Conservation (phyloP, 2,113 vertebrate genomes). For the Alces alces region DNA sequence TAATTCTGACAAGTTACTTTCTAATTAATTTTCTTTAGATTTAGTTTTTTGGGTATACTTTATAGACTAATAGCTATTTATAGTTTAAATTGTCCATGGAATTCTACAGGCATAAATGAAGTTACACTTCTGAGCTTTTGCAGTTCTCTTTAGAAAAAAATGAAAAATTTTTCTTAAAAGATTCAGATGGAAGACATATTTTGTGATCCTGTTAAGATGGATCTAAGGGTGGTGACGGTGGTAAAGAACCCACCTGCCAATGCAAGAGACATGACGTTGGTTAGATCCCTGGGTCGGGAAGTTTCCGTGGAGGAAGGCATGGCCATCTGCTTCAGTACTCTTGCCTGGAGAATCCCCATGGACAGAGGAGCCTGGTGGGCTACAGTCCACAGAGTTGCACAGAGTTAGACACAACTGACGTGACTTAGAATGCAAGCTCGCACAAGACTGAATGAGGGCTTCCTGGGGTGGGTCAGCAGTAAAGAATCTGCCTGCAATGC, state of each 20-base stretch:
- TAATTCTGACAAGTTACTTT: neutral
- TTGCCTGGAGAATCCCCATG: neutral
- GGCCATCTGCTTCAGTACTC: neutral
- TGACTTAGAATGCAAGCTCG: neutral
- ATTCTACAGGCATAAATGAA: neutral
- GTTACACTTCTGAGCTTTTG: neutral
- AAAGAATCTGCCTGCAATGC: neutral
- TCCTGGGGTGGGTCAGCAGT: neutral
- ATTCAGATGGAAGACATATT: neutral
- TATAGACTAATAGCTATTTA: neutral
- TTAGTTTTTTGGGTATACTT: neutral
- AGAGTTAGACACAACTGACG: neutral
- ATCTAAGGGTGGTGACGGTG: neutral
- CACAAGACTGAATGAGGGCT: neutral
- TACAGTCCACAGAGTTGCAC: neutral
- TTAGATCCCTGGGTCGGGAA: neutral
- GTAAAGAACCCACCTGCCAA: neutral
- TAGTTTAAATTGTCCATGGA: neutral
- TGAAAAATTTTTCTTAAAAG: neutral
- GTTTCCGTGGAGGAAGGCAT: neutral
- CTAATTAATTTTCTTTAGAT: neutral
- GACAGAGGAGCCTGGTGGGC: neutral
- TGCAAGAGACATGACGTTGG: fast-evolving
- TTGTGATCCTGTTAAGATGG: neutral
- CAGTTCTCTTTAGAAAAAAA: neutral